Conservation (phyloP, 2,888 invertebrate genomes). For the Orthonychiurus folsomi region DNA sequence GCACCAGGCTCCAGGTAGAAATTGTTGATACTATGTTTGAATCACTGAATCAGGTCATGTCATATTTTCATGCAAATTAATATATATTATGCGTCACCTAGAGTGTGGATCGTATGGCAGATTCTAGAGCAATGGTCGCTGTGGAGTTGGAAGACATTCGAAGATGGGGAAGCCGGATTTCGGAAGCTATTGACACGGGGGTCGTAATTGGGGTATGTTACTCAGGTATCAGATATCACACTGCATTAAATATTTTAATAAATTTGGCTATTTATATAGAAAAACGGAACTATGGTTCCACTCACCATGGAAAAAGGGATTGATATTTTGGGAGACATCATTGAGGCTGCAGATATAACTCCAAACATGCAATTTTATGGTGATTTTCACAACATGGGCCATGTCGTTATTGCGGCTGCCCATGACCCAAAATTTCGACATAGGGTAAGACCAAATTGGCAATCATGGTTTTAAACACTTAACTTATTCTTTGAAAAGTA, state of each 20-base stretch:
- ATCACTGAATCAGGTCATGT: too few species aligned
- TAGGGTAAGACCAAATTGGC: constrained; percentile 52
- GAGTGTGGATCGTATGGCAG: constrained; percentile 3
- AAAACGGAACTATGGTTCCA: constrained; percentile 48
- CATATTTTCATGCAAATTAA: too few species aligned
- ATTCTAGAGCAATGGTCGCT: background rate
- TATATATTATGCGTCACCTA: background rate
- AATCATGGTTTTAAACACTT: background rate
- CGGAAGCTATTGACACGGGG: constrained; percentile 60
- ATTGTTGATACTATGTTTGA: too few species aligned
- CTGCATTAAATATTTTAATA: constrained; percentile 1
- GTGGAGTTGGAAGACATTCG: constrained; percentile 55
- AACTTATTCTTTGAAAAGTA: background rate
- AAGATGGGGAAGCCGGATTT: constrained; percentile 65
- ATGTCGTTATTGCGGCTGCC: constrained; percentile 63
- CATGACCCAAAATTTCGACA: constrained; percentile 73
- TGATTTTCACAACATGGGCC: constrained; percentile 73
- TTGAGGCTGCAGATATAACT: constrained; percentile 59
- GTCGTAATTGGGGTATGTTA: constrained; percentile 50
- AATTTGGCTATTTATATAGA: constrained; percentile 17
- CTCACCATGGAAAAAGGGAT: constrained; percentile 64
- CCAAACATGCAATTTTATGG: constrained; percentile 47
- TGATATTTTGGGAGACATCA: constrained; percentile 66
- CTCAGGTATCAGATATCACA: background rate
- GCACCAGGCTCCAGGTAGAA: constrained; percentile 23